These are phyloP conservation scores for Darevskia nairensis DNA, from an alignment of 2,797 vertebrate genomes.

Conservation along the genomic window DNA sequence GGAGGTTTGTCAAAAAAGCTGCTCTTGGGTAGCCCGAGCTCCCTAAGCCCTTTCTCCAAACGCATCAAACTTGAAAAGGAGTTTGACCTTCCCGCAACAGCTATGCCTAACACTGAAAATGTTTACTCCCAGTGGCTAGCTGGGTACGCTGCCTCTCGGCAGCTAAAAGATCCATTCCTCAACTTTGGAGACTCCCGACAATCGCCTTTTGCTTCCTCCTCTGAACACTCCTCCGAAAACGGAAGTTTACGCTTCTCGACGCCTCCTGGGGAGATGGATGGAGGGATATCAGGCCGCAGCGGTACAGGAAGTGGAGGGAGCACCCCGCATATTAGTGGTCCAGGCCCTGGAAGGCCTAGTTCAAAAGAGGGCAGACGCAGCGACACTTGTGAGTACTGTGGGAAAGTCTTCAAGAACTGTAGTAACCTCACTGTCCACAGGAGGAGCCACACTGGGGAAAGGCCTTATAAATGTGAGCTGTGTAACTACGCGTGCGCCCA, in stretches of 20 bases:
- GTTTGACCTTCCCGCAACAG: conserved; percentile 94
- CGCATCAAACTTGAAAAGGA: conserved; percentile 99
- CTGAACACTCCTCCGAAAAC: conserved; percentile 99
- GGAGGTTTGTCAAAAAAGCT: conserved; percentile 98
- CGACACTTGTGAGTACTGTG: conserved; percentile 99
- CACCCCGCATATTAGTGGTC: conserved; percentile 97
- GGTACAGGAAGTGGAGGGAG: conserved; percentile 98
- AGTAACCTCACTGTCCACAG: conserved; percentile 99
- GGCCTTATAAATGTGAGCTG: conserved; percentile 99
- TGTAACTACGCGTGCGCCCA: conserved; percentile 99
- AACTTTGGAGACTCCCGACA: conserved; percentile 99
- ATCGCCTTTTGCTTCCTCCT: conserved; percentile 99
- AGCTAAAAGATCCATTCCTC: conserved; percentile 99
- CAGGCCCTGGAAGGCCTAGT: conserved; percentile 91
- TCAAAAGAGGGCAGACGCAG: conserved; percentile 99
- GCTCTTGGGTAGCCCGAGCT: conserved; percentile 96
- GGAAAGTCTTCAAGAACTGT: conserved; percentile 99
- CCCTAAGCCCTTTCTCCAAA: conserved; percentile 97
- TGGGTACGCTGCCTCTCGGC: conserved; percentile 96
- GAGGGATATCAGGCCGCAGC: conserved; percentile 97
- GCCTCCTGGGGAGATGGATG: conserved; percentile 96
- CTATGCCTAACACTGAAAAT: conserved; percentile 98
- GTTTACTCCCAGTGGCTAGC: conserved; percentile 99
- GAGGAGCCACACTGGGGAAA: conserved; percentile 99
- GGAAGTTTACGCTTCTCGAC: conserved; percentile 99